Evolutionary conservation across 2,888 invertebrate genomes (phyloP).

Genomic region (Spatulosminthurus flaviceps): DNA sequence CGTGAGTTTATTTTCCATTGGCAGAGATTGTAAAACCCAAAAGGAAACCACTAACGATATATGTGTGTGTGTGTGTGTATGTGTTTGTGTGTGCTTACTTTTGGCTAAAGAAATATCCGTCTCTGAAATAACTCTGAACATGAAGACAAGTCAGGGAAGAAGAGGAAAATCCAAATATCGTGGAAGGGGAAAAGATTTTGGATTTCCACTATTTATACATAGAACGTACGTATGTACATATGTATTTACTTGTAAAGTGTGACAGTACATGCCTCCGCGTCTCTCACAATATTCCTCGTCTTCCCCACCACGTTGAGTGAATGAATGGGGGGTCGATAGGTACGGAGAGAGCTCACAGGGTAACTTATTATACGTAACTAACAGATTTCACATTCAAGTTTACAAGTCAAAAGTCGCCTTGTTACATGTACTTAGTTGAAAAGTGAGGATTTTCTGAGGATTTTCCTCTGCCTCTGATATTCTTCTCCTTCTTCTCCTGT

Average conservation of each 20-base stretch:
- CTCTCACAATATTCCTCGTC: constrained; percentile 11
- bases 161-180: too few species aligned
- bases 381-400: constrained; percentile 20
- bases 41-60: constrained; percentile 6
- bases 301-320: constrained; percentile 43
- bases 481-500: too few species aligned
- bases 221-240: too few species aligned
- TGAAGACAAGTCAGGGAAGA: too few species aligned
- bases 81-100: neutral
- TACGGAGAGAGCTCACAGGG: neutral
- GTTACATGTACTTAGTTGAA: neutral
- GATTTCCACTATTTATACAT: too few species aligned
- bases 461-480: neutral
- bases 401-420: constrained; percentile 34
- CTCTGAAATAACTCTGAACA: neutral
- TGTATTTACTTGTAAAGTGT: too few species aligned
- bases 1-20: neutral
- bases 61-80: too few species aligned
- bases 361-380: constrained; percentile 23
- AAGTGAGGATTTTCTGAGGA: neutral
- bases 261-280: neutral
- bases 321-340: constrained; percentile 45
- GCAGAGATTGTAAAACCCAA: neutral
- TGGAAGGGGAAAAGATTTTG: too few species aligned
- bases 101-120: neutral